These are phyloP conservation scores for Bungarus multicinctus DNA, from an alignment of 2,113 vertebrate genomes.

Conservation along the genomic window DNA sequence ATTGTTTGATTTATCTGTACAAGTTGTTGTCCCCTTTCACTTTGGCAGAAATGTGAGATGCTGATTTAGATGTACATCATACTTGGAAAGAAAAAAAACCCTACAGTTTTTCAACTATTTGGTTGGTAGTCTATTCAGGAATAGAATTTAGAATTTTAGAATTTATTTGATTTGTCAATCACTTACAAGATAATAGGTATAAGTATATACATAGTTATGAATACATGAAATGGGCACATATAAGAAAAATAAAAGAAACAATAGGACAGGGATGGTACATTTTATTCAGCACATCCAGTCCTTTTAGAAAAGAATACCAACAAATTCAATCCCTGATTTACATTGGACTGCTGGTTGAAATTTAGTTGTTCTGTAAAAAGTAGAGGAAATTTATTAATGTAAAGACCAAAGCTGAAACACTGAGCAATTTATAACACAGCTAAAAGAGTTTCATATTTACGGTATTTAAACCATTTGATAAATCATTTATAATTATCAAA, in stretches of 20 bases:
- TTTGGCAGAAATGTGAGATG: constrained; percentile 18
- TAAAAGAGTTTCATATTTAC: neutral
- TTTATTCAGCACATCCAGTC: constrained; percentile 13
- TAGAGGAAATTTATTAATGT: neutral
- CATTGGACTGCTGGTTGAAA: neutral
- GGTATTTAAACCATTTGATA: neutral
- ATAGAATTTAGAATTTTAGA: too few relatives aligned
- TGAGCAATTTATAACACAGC: neutral
- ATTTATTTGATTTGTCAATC: too few relatives aligned
- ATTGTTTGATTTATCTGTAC: neutral
- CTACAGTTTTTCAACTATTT: neutral
- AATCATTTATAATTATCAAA: neutral
- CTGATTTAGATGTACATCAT: constrained; percentile 3
- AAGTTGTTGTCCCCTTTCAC: neutral
- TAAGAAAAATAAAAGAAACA: too few relatives aligned
- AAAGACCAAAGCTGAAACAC: neutral
- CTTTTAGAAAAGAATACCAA: neutral
- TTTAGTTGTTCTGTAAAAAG: neutral
- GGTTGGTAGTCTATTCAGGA: neutral
- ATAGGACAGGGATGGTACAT: too few relatives aligned
- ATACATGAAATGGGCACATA: too few relatives aligned
- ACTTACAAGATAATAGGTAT: too few relatives aligned
- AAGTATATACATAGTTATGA: too few relatives aligned
- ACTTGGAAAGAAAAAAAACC: neutral
- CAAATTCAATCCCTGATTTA: neutral